phyloP scores from a whole-genome alignment of 1,140 invertebrate genomes.

The Eupristina koningsbergeri region DNA sequence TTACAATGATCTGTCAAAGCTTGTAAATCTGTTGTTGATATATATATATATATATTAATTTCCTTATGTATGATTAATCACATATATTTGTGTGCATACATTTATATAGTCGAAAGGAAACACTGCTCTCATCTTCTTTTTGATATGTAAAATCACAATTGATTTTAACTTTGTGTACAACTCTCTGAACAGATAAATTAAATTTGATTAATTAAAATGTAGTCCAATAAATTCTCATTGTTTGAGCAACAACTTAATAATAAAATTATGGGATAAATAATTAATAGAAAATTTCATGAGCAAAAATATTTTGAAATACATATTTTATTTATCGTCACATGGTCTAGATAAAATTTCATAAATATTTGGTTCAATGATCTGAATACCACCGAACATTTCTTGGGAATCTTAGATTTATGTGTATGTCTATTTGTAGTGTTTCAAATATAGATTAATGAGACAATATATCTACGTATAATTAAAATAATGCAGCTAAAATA shows the following conservation, averaged over 20 bases:
- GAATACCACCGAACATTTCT: background rate
- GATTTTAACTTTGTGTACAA: constrained; percentile 31
- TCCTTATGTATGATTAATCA: background rate
- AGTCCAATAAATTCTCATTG: no score
- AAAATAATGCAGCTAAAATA: background rate
- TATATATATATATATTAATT: background rate
- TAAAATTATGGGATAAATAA: background rate
- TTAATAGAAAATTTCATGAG: background rate
- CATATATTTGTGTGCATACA: background rate
- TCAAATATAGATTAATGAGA: constrained; percentile 28
- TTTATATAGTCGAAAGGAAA: background rate
- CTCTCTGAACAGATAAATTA: constrained; percentile 12
- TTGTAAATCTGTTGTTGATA: no score
- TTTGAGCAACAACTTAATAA: no score
- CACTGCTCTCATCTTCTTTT: background rate
- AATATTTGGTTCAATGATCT: constrained; percentile 20
- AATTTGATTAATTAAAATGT: constrained; percentile 1
- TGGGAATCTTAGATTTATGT: constrained; percentile 25
- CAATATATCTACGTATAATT: constrained; percentile 23
- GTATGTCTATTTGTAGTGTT: background rate
- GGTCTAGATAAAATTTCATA: background rate
- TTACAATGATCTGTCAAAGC: no score
- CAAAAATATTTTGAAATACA: background rate
- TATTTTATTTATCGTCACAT: background rate
- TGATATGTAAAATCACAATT: constrained; percentile 1